phyloP scores from a whole-genome alignment of 2,113 vertebrate genomes.

The Sinosuthora webbiana region DNA sequence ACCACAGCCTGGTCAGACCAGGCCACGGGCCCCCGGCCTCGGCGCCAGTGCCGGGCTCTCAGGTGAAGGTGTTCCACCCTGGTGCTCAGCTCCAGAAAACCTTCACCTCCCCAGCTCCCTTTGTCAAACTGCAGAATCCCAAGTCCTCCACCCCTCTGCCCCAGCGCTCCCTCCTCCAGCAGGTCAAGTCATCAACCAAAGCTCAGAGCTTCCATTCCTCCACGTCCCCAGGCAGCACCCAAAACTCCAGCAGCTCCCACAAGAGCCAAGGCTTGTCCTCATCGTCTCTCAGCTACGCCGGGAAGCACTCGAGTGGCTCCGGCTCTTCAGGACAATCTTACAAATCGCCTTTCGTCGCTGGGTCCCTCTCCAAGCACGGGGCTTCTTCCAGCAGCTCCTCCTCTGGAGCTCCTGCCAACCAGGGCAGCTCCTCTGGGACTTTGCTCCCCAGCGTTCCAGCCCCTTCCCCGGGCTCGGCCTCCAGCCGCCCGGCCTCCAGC shows the following conservation, averaged over 20 bases:
- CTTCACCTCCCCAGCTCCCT: conserved; percentile 65
- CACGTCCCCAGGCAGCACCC: background rate
- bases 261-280: conserved; percentile 63
- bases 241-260: conserved; percentile 62
- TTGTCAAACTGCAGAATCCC: conserved; percentile 71
- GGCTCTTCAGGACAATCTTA: conserved; percentile 68
- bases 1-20: conserved; percentile 66
- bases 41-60: background rate
- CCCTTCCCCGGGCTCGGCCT: conserved; percentile 20
- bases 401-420: conserved; percentile 50
- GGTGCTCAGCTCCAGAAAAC: conserved; percentile 73
- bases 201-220: conserved; percentile 74
- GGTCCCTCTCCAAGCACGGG: conserved; percentile 71
- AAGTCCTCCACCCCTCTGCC: conserved; percentile 71
- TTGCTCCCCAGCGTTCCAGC: conserved; percentile 39
- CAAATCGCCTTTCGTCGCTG: conserved; percentile 63
- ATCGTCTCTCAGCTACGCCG: conserved; percentile 53
- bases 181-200: conserved; percentile 76
- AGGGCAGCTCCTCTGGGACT: conserved; percentile 59
- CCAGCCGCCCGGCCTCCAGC: conserved; percentile 46
- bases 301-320: conserved; percentile 68
- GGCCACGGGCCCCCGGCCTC: conserved; percentile 32
- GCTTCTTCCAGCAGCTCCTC: conserved; percentile 63
- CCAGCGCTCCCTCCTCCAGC: conserved; percentile 74
- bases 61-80: conserved; percentile 77